A percentile compares a stretch with the other conserved stretches of the same genome.
Conservation (phyloP, 2,797 vertebrate genomes). For the Melanogrammus aeglefinus region DNA sequence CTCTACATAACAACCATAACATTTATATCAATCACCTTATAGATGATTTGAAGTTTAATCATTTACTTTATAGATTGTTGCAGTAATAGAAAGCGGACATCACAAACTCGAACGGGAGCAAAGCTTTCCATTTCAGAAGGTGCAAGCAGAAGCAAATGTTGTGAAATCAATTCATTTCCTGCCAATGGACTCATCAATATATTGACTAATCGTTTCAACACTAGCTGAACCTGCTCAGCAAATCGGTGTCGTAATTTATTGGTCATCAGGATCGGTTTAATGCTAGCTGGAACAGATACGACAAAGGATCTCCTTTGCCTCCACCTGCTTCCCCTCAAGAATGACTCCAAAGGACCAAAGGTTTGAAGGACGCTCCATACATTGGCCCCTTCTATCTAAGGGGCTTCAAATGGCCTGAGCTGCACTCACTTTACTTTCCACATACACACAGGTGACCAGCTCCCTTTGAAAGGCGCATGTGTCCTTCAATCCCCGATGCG, state of each 20-base stretch:
- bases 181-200: not conserved
- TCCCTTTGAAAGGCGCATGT: slow-evolving; percentile 56
- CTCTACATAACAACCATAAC: not conserved
- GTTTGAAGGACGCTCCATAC: slow-evolving; percentile 47
- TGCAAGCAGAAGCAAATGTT: not conserved
- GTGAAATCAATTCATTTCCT: too few relatives aligned
- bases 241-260: not conserved
- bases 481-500: slow-evolving; percentile 58
- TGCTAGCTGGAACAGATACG: not conserved
- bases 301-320: not conserved
- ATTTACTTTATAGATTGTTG: not conserved
- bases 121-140: not conserved
- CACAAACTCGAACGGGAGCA: not conserved
- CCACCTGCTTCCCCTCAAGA: not conserved
- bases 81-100: too few relatives aligned
- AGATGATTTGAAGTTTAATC: not conserved
- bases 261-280: not conserved
- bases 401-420: not conserved
- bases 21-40: not conserved
- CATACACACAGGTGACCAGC: slow-evolving; percentile 47
- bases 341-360: not conserved
- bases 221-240: too few relatives aligned
- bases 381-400: not conserved
- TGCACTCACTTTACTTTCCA: not conserved
- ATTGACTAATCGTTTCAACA: not conserved